phyloP scores from a whole-genome alignment of 2,888 invertebrate species.

The Caenorhabditis sulstoni region DNA sequence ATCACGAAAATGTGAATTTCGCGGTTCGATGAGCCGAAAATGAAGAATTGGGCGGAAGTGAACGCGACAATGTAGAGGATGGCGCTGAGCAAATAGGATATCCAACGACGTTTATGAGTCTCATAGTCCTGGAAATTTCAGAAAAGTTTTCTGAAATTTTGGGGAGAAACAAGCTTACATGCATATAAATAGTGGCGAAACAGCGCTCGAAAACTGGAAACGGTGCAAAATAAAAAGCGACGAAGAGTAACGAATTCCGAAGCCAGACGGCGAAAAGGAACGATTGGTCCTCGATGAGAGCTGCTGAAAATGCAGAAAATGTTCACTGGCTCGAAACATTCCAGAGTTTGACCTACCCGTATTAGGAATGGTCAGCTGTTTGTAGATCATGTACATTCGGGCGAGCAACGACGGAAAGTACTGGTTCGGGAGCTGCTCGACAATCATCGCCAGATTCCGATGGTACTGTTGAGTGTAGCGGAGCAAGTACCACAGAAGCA shows the following conservation, averaged over 20 bases:
- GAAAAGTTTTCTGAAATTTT: background rate
- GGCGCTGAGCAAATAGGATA: slow-evolving; percentile 55
- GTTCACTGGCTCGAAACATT: background rate
- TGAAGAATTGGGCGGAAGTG: slow-evolving; percentile 55
- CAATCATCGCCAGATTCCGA: slow-evolving; percentile 51
- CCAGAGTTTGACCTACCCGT: slow-evolving; percentile 5
- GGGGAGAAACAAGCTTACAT: slow-evolving; percentile 37
- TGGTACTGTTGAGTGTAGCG: slow-evolving; percentile 51
- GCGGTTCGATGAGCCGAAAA: slow-evolving; percentile 41
- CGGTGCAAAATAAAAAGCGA: slow-evolving; percentile 65
- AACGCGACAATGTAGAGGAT: slow-evolving; percentile 54
- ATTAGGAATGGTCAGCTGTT: slow-evolving; percentile 39
- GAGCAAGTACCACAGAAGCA: slow-evolving; percentile 46
- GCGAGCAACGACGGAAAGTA: slow-evolving; percentile 53
- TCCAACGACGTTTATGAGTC: slow-evolving; percentile 57
- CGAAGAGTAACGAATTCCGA: slow-evolving; percentile 61
- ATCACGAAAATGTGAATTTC: slow-evolving; percentile 46
- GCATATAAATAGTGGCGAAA: slow-evolving; percentile 59
- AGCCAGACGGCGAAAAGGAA: slow-evolving; percentile 54
- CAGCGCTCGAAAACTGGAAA: slow-evolving; percentile 63
- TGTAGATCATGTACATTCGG: slow-evolving; percentile 56
- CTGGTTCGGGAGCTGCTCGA: slow-evolving; percentile 51
- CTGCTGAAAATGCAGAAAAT: slow-evolving; percentile 23
- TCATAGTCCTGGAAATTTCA: slow-evolving; percentile 62
- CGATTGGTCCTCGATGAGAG: slow-evolving; percentile 17